Base-by-base conservation (phyloP, 2,888 invertebrate genomes). In the Melanotus villosus region DNA sequence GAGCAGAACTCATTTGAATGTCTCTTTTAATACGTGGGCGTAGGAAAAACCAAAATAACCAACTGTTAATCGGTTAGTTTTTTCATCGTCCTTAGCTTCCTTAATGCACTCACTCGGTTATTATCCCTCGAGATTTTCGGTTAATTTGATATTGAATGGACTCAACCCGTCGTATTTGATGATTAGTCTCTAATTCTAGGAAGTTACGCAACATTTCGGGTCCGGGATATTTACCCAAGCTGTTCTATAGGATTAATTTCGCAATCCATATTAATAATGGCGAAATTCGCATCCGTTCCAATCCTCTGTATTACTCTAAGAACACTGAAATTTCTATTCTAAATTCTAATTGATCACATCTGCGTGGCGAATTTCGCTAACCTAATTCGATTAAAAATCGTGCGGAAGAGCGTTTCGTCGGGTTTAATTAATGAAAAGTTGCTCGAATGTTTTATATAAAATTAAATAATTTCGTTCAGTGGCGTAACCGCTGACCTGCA, bases 101-200 rank as follows among this genome's bases (percentile, higher is more conserved):
- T 34, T 19, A 18, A 47, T 34, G 18, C 38, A 34, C 36, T 41
- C 54, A 38, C 56, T 43, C 23, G 45, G 59, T 43, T 43, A 26
- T 67, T 67, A 60, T 60, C 60, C 59, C 43, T 21, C 5, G 54
- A 43, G 59, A 67, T 54, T 54, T 56, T 47, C 56, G 41, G 36
- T 56, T 62, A 57, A 67, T 67, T 62, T 62, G 52, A 56, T 62
- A 62, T 47, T 62, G 54, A 56, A 62, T 62, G 66, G 54, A 52
- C 60, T 60, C 18, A 36, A 59, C 60, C 60, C 66, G 56, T 43
- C 41, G 32, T 60, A 56, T 66, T 32, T 47, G 67, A 54, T 47
- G 67, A 67, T 67, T 67, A 62, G 67, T 60, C 60, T 62, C 60
- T 67, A 67, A 67, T 67, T 62, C 54, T 67, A 56, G 50, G 47